These are phyloP conservation scores for Lucinisca nassula DNA, from an alignment of 2,888 invertebrate species.

Conservation along the genomic window DNA sequence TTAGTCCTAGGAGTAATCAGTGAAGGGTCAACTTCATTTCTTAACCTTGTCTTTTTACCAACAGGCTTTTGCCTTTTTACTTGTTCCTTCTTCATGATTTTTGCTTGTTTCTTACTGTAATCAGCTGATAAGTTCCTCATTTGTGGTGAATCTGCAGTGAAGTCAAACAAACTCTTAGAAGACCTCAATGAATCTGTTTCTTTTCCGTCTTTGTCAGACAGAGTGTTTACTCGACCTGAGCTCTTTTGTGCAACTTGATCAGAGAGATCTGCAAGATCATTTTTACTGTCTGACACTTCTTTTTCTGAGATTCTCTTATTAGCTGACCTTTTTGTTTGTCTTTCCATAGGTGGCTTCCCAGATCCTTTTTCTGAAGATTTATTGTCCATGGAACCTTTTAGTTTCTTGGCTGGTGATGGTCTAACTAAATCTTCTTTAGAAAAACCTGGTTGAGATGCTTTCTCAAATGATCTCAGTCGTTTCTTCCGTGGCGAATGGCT, in stretches of 20 bases:
- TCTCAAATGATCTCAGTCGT: not conserved
- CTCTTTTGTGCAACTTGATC: not conserved
- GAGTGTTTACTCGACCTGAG: not conserved
- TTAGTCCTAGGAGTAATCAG: not conserved
- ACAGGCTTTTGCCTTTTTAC: not conserved
- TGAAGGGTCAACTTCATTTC: not conserved
- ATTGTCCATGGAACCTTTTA: not conserved
- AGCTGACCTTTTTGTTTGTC: not conserved
- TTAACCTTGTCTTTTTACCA: not conserved
- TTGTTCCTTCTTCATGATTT: not conserved
- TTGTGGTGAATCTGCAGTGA: conserved; percentile 41
- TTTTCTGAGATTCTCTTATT: not conserved
- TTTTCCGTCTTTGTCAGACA: not conserved
- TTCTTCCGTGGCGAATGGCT: not conserved
- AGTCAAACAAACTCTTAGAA: conserved; percentile 27
- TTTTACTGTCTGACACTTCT: not conserved
- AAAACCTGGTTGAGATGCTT: not conserved
- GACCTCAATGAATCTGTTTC: not conserved
- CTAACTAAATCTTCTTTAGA: not conserved
- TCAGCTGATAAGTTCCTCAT: not conserved
- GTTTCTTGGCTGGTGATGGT: not conserved
- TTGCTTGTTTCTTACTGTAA: not conserved
- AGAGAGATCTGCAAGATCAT: not conserved
- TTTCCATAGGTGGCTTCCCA: not conserved
- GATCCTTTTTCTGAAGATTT: not conserved